Percentiles rank a stretch among this genome's conserved stretches.
phyloP scores from a whole-genome alignment of 2,113 vertebrate genomes.

The Piprites chloris region DNA sequence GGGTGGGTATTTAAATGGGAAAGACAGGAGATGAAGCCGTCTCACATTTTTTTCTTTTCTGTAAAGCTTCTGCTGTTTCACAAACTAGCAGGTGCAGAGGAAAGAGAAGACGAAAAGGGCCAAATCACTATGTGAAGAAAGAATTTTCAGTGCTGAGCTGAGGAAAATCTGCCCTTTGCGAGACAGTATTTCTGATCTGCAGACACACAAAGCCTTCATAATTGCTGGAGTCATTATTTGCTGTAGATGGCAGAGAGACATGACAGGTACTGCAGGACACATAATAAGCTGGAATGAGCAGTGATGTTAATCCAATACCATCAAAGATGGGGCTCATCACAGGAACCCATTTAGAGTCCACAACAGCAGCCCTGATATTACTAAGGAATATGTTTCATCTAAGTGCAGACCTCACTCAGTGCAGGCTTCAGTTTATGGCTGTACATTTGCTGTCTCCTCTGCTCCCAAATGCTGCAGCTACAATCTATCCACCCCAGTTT shows the following conservation, averaged over 20 bases:
- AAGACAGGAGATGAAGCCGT: background rate
- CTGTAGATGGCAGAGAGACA: constrained; percentile 26
- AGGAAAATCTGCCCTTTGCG: background rate
- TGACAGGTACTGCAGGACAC: constrained; percentile 44
- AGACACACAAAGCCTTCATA: constrained; percentile 28
- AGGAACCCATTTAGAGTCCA: constrained; percentile 42
- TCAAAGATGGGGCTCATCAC: constrained; percentile 21
- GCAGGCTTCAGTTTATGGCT: background rate
- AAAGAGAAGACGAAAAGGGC: background rate
- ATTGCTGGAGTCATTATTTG: constrained; percentile 37
- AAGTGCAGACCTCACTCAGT: background rate
- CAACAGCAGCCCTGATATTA: background rate
- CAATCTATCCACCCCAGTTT: background rate
- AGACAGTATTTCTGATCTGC: constrained; percentile 4
- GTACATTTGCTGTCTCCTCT: background rate
- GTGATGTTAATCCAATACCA: constrained; percentile 44
- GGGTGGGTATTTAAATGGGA: background rate
- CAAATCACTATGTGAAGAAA: background rate
- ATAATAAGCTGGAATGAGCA: constrained; percentile 46
- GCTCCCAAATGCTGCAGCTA: background rate
- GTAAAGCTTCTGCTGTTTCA: background rate
- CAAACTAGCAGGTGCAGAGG: background rate
- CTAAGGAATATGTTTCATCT: constrained; percentile 33
- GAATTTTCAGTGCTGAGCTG: background rate
- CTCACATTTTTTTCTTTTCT: background rate